A percentile compares a stretch with the other conserved stretches of the same genome.
Conservation (phyloP, 2,797 vertebrate genomes). For the Streptopelia turtur region DNA sequence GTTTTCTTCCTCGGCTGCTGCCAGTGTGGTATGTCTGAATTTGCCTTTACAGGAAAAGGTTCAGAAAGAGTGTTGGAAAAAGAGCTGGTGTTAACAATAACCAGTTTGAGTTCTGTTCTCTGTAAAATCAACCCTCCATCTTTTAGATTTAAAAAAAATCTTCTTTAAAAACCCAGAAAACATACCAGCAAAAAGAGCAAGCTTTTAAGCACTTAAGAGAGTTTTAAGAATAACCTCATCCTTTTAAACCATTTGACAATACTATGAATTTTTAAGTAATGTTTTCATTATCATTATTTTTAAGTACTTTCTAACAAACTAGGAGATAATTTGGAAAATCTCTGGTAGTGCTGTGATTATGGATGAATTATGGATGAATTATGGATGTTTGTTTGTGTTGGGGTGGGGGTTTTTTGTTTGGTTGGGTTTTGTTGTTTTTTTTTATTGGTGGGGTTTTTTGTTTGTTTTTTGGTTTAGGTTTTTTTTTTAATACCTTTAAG, state of each 20-base stretch:
- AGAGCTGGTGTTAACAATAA: neutral
- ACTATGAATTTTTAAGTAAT: neutral
- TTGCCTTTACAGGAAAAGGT: neutral
- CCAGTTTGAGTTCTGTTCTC: neutral
- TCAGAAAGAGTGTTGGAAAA: neutral
- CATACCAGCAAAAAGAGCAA: rapidly evolving
- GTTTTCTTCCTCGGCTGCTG: neutral
- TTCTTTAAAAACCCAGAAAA: neutral
- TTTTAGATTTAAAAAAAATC: neutral
- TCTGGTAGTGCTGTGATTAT: neutral
- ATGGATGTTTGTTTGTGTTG: no score
- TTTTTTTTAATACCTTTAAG: neutral
- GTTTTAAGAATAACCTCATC: neutral
- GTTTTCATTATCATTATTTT: neutral
- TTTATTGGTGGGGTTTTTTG: no score
- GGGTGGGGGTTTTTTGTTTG: no score
- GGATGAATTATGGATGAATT: neutral
- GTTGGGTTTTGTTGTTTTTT: no score
- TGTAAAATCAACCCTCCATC: neutral
- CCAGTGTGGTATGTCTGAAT: neutral
- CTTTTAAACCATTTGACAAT: neutral
- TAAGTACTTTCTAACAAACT: neutral
- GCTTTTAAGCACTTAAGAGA: neutral
- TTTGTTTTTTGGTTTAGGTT: no score
- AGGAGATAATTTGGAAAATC: neutral